A percentile compares a stretch with the other conserved stretches of the same genome.
Evolutionary conservation across 2,113 vertebrate species (phyloP).

Genomic region (Lophotis ruficrista): DNA sequence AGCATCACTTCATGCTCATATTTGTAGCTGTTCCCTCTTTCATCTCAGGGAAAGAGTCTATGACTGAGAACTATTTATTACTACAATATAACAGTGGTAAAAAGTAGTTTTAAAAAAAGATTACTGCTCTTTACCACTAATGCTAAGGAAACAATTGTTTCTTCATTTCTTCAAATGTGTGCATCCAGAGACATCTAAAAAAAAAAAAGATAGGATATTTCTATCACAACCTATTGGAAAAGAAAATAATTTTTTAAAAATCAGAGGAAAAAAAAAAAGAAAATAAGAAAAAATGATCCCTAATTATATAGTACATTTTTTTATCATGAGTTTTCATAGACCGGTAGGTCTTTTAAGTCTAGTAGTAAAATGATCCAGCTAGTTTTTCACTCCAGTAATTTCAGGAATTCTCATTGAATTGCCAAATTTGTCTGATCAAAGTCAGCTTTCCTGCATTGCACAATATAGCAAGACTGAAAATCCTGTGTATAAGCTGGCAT

Average conservation of each 20-base stretch:
- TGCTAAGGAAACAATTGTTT: neutral
- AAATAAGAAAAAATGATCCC: neutral
- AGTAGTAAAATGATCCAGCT: neutral
- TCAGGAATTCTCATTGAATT: conserved; percentile 33
- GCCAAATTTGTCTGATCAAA: neutral
- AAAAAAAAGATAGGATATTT: neutral
- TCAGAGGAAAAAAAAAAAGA: neutral
- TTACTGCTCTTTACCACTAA: neutral
- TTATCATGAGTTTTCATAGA: neutral
- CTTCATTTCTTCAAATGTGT: neutral
- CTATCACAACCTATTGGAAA: neutral
- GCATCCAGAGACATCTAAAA: neutral
- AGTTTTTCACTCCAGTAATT: conserved; percentile 21
- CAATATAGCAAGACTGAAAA: neutral
- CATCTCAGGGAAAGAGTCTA: neutral
- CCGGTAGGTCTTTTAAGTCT: neutral
- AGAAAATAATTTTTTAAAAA: neutral
- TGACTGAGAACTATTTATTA: neutral
- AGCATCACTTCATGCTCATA: neutral
- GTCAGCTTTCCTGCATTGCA: neutral
- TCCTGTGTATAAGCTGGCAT: neutral
- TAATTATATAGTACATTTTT: neutral
- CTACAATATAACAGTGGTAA: neutral
- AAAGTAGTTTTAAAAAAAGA: neutral
- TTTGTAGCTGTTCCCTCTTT: neutral